A percentile compares a stretch with the other conserved stretches of the same genome.
Evolutionary conservation across 2,888 invertebrate genomes (phyloP).

Genomic region (Pardosa pseudoannulata): DNA sequence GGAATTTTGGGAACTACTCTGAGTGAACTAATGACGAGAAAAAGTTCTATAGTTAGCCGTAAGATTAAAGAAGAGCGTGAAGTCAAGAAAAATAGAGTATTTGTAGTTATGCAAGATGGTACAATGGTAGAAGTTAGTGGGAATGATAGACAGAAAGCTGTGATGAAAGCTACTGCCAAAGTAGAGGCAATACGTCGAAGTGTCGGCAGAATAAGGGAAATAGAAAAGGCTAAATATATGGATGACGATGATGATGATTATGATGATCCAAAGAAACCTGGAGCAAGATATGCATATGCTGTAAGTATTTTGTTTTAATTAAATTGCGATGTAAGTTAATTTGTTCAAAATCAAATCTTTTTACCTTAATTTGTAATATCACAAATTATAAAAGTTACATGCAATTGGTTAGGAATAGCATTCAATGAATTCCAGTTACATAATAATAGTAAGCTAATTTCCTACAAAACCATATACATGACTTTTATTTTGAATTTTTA

Average conservation of each 20-base stretch:
- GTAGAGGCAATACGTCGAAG: conserved; percentile 69
- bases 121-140: conserved; percentile 73
- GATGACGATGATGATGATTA: conserved; percentile 69
- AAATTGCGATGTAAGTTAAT: too few species aligned
- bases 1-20: conserved; percentile 53
- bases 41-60: conserved; percentile 64
- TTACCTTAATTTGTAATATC: too few species aligned
- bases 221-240: conserved; percentile 63
- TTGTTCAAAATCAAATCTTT: too few species aligned
- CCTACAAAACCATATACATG: too few species aligned
- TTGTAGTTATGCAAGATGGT: conserved; percentile 73
- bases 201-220: conserved; percentile 68
- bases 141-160: conserved; percentile 70
- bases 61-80: conserved; percentile 66
- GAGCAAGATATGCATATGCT: conserved; percentile 60
- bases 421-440: too few species aligned
- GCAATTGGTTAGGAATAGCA: too few species aligned
- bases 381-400: too few species aligned
- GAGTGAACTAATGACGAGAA: conserved; percentile 61
- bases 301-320: conserved; percentile 43
- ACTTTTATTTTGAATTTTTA: too few species aligned
- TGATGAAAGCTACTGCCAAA: conserved; percentile 71
- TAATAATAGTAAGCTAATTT: too few species aligned
- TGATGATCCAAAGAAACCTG: conserved; percentile 61
- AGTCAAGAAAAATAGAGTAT: conserved; percentile 71